Evolutionary conservation across 2,113 vertebrate genomes (phyloP), one percentile per base, ranked within the genome.

Genomic region (Coturnix japonica): DNA sequence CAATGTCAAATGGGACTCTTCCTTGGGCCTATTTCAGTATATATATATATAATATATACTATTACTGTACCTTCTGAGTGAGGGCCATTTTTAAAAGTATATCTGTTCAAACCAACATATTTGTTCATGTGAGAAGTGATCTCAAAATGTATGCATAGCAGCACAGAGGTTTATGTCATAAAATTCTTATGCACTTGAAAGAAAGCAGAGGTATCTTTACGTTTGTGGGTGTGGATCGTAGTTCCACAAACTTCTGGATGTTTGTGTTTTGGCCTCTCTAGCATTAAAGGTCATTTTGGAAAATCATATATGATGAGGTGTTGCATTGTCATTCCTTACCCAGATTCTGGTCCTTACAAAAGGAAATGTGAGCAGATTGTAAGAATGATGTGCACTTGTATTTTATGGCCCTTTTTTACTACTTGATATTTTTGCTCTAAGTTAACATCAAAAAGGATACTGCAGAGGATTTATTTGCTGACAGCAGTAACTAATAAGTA

Each of bases 161-260:
- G 54, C 47, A 5, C 10, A 69, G 22, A 56, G 39, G 2, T 76
- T 67, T 61, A 0, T 30, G 8, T 57, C 11, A 1, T 47, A 11
- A 46, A 6, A 25, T 46, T 3, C 7, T 26, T 18, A 1, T 0
- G 7, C 8, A 4, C 75, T 93, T 75, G 49, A n/a, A 57, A 47
- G 18, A 57, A 67, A 89, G n/a, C 37, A 57, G 23, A 9, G 11
- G 11, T 28, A 4, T 19, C 44, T n/a, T 73, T 3, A 3, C 18
- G 64, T 61, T 18, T n/a, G 31, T 60, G 63, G 12, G 7, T 23
- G 6, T 0, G 5, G 75, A 14, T 25, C 2, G 0, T 7, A 11
- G 7, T 33, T 39, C 60, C 22, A 11, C 53, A 28, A 28, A 7
- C 47, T 54, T 26, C 64, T 73, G 79, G 72, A 20, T 61, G 7